Evolutionary conservation across 2,888 invertebrate genomes (phyloP).

Genomic region (Apomyelois bistriatella): DNA sequence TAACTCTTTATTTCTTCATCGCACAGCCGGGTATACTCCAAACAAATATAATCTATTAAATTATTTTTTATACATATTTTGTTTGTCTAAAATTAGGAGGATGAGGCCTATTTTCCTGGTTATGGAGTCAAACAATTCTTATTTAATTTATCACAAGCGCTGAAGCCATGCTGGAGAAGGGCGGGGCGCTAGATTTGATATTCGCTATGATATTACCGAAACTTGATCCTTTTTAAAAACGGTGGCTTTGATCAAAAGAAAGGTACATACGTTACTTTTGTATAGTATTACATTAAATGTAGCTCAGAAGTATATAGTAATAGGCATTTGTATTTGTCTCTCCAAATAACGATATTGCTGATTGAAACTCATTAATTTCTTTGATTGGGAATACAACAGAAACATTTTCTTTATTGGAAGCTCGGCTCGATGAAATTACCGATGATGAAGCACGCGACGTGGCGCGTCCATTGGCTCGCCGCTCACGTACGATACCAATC

Average conservation of each 20-base stretch:
- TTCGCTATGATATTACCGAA: constrained; percentile 41
- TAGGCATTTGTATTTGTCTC: too few species aligned
- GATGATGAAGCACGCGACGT: neutral
- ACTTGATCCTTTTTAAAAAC: constrained; percentile 55
- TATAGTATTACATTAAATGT: constrained; percentile 12
- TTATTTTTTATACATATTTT: too few species aligned
- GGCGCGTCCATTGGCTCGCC: neutral
- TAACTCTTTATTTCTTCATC: too few species aligned
- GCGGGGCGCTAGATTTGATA: constrained; percentile 23
- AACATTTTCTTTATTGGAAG: constrained; percentile 5
- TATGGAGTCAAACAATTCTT: too few species aligned
- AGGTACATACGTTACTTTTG: constrained; percentile 30
- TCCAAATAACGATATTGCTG: neutral
- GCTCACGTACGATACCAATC: constrained; percentile 8
- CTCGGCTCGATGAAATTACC: neutral
- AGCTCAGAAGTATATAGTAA: too few species aligned
- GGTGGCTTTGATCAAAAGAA: constrained; percentile 62
- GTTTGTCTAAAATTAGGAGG: too few species aligned
- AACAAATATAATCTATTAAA: too few species aligned
- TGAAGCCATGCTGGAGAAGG: constrained; percentile 47
- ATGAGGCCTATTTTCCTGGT: too few species aligned
- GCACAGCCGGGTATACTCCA: too few species aligned
- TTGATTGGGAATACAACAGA: neutral
- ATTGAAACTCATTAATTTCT: neutral
- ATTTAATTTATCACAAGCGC: constrained; percentile 26